A percentile compares a stretch with the other conserved stretches of the same genome.
Conservation (phyloP, 2,797 vertebrate species). For the Pipistrellus pipistrellus region DNA sequence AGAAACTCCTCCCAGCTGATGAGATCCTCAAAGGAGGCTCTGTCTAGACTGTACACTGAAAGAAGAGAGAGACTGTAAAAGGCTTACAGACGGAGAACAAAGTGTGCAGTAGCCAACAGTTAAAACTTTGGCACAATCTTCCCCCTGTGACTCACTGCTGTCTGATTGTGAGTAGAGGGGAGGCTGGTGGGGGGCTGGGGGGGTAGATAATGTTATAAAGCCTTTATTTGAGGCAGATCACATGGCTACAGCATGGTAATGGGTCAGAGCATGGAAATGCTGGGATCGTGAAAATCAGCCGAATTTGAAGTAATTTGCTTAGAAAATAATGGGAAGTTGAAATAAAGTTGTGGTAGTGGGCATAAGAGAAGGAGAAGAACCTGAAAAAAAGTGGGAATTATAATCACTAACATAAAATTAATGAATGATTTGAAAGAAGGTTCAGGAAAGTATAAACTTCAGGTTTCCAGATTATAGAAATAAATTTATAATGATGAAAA, state of each 20-base stretch:
- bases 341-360: neutral
- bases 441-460: neutral
- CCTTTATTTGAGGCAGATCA: neutral
- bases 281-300: neutral
- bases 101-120: neutral
- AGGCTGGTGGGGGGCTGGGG: rapidly evolving
- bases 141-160: rapidly evolving
- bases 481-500: neutral
- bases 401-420: neutral
- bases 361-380: neutral
- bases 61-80: neutral
- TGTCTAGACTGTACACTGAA: neutral
- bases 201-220: no score
- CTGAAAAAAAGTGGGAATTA: neutral
- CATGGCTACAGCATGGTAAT: neutral
- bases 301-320: neutral
- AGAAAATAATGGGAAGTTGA: neutral
- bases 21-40: neutral
- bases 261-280: neutral
- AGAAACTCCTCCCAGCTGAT: neutral
- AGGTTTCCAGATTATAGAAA: neutral
- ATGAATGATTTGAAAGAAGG: neutral
- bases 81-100: neutral
- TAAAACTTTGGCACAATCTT: no score
- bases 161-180: neutral